Conservation (phyloP, 2,113 vertebrate species). For the Thunnus thynnus region DNA sequence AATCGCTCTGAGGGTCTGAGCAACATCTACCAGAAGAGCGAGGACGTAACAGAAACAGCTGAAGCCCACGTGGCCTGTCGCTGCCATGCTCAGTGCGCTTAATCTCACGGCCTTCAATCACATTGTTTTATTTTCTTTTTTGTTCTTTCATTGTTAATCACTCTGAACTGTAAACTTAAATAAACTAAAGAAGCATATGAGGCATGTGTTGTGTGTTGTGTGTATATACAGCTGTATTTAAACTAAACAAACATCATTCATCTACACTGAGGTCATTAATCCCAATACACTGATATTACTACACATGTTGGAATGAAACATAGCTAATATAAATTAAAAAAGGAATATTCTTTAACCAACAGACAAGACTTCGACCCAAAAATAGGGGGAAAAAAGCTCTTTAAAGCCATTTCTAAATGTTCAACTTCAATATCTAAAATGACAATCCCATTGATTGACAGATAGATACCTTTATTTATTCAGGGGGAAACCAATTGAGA, state of each 20-base stretch:
- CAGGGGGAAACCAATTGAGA: too few relatives aligned
- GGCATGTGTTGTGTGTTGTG: neutral
- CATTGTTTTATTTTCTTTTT: neutral
- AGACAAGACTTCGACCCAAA: too few relatives aligned
- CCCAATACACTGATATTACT: neutral
- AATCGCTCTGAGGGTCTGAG: conserved; percentile 42
- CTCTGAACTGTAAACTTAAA: conserved; percentile 46
- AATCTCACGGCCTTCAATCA: neutral
- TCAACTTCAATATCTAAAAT: too few relatives aligned
- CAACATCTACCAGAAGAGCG: conserved; percentile 71
- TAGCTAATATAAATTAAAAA: neutral
- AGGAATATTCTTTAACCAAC: neutral
- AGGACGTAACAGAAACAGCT: conserved; percentile 69
- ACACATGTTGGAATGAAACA: neutral
- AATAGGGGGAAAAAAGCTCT: too few relatives aligned
- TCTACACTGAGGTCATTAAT: neutral
- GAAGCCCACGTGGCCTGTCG: conserved; percentile 79
- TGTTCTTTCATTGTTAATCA: neutral
- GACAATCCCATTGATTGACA: too few relatives aligned
- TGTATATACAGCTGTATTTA: neutral
- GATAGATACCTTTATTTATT: too few relatives aligned
- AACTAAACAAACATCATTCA: neutral
- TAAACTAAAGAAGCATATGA: conserved; percentile 38
- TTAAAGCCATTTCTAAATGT: too few relatives aligned
- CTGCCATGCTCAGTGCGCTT: conserved; percentile 71